Percentiles rank a stretch among this genome's conserved stretches.
Evolutionary conservation across 53 echinoderm and acorn worm species (phyloP).

Genomic region (Temnopleurus reevesii): DNA sequence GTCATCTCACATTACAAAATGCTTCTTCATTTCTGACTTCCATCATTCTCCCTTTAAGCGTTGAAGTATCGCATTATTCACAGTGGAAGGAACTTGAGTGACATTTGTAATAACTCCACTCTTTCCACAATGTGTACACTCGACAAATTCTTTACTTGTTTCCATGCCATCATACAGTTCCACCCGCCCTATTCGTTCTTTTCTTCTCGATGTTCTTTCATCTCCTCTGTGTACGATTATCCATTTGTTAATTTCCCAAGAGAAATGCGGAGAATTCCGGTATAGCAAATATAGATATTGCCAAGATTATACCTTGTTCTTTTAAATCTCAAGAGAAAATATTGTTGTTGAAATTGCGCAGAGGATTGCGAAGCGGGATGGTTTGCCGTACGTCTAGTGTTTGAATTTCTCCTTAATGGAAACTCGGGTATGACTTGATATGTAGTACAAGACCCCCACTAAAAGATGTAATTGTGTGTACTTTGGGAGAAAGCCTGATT

Average conservation of each 20-base stretch:
- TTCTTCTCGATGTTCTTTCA: too few relatives aligned
- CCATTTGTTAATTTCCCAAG: constrained; percentile 18
- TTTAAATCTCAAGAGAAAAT: neutral
- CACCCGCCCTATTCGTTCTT: neutral
- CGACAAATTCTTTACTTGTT: neutral
- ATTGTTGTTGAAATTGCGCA: neutral
- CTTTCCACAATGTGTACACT: neutral
- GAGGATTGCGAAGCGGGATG: neutral
- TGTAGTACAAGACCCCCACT: neutral
- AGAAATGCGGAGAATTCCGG: neutral
- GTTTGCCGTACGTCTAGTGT: too few relatives aligned
- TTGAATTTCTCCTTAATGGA: neutral
- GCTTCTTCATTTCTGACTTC: too few relatives aligned
- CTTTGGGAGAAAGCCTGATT: neutral
- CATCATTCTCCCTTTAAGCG: too few relatives aligned
- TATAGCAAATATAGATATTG: neutral
- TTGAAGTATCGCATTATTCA: neutral
- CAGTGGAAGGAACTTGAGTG: neutral
- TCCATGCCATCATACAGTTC: neutral
- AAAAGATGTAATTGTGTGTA: neutral
- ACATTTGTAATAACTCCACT: neutral
- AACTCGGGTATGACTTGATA: neutral
- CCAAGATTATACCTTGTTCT: neutral
- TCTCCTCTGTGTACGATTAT: neutral
- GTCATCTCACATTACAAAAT: too few relatives aligned